These are phyloP conservation scores for Xyrauchen texanus DNA, from an alignment of 2,113 vertebrate species.

Conservation along the genomic window DNA sequence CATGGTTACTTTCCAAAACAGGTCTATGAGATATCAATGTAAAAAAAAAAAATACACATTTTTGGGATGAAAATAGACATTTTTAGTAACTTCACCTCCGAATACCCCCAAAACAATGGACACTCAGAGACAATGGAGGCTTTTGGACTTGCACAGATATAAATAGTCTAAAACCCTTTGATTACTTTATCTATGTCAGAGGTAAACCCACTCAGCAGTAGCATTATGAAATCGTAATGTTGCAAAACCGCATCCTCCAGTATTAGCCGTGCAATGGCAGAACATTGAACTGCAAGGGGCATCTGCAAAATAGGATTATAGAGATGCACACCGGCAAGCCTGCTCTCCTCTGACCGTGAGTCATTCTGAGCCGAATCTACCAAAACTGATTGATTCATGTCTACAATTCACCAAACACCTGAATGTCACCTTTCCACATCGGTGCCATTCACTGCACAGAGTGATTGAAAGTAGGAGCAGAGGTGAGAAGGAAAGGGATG, in stretches of 20 bases:
- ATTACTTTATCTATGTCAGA: neutral
- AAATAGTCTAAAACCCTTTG: neutral
- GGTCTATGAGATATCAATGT: too few species aligned
- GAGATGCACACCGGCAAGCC: constrained; percentile 14
- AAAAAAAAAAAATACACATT: too few species aligned
- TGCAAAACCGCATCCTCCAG: neutral
- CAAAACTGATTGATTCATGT: constrained; percentile 56
- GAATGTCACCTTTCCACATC: constrained; percentile 59
- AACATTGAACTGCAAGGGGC: constrained; percentile 1
- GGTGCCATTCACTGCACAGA: constrained; percentile 38
- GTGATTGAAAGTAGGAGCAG: constrained; percentile 26
- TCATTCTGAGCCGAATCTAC: constrained; percentile 42
- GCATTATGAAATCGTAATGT: neutral
- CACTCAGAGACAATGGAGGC: too few species aligned
- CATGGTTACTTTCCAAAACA: too few species aligned
- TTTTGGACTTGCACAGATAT: neutral
- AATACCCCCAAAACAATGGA: too few species aligned
- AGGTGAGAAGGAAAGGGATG: constrained; percentile 30
- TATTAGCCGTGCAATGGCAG: neutral
- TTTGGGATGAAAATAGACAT: too few species aligned
- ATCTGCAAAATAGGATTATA: constrained; percentile 46
- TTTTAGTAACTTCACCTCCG: too few species aligned
- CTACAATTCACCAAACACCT: constrained; percentile 43
- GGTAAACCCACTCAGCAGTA: neutral
- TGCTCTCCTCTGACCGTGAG: constrained; percentile 31